phyloP scores from a whole-genome alignment of 2,113 vertebrate species.

The Anas platyrhynchos region DNA sequence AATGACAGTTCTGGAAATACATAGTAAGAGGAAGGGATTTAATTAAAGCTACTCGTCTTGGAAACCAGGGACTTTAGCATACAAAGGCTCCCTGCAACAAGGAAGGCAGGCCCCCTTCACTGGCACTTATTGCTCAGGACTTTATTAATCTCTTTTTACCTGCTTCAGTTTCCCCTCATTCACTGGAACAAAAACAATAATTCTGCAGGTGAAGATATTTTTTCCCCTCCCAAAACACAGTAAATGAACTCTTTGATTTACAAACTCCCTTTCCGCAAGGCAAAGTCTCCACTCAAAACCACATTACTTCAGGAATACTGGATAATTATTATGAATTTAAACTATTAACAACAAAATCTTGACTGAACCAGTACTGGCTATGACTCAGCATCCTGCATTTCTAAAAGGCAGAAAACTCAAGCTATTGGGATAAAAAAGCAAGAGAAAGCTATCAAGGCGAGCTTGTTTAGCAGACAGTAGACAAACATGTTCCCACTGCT shows the following conservation, averaged over 20 bases:
- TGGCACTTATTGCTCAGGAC: neutral
- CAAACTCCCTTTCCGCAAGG: neutral
- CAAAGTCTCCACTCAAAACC: neutral
- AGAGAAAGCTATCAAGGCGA: neutral
- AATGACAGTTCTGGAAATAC: neutral
- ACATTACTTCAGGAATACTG: neutral
- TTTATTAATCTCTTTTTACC: neutral
- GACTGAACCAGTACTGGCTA: neutral
- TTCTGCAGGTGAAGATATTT: neutral
- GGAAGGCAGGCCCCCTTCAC: neutral
- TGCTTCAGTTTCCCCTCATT: neutral
- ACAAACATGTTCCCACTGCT: neutral
- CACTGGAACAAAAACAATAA: neutral
- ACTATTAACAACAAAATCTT: neutral
- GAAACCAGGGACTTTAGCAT: neutral
- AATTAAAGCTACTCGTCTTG: constrained; percentile 14
- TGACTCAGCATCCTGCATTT: neutral
- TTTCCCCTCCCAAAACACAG: neutral
- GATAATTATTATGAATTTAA: neutral
- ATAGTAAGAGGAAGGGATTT: neutral
- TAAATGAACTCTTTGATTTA: neutral
- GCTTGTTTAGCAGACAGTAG: neutral
- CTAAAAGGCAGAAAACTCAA: neutral
- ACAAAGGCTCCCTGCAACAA: neutral
- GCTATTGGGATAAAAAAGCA: neutral